Evolutionary conservation across 1,140 invertebrate genomes (phyloP), one percentile per base, ranked within the genome.

Genomic region (Oppia nitens): DNA sequence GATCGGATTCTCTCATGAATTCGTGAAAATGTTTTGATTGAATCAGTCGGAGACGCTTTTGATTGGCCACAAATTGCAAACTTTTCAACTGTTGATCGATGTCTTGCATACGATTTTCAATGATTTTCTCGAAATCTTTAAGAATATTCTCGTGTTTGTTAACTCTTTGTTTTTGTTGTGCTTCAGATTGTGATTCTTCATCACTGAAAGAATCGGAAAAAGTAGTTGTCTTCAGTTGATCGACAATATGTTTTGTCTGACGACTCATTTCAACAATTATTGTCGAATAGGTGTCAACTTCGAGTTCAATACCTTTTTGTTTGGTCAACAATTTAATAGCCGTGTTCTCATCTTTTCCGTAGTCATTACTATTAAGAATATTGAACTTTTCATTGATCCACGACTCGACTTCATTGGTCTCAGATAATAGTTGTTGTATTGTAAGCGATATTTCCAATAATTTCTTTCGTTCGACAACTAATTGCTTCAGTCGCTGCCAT

Each of bases 191-290:
- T n/a, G n/a, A n/a, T n/a, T n/a, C n/a, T n/a, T n/a, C n/a, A n/a
- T n/a, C n/a, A n/a, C n/a, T n/a, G n/a, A n/a, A n/a, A n/a, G n/a
- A n/a, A n/a, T n/a, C n/a, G n/a, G n/a, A n/a, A n/a, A n/a, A n/a
- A n/a, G n/a, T n/a, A n/a, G n/a, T n/a, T n/a, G n/a, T n/a, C n/a
- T n/a, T n/a, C 17, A 17, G 6, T 17, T 9, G 6, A 40, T 40
- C 73, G 50, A 90, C 81, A 80, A 95, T 84, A 17, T 79, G 73
- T 47, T 81, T 76, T 3, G 87, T 89, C 55, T 81, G 83, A 68
- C 85, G 84, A 17, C 87, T 86, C 83, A 96, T 91, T 76, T 93
- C 89, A 17, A 81, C 81, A 3, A 94, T 84, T 51, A 96, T 87
- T 20, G 85, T 87, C 64, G 82, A 83, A 73, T 96, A 95, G 2